Percentiles rank a stretch among this genome's conserved stretches.
Conservation (phyloP, 2,113 vertebrate species). For the Plotosus lineatus region DNA sequence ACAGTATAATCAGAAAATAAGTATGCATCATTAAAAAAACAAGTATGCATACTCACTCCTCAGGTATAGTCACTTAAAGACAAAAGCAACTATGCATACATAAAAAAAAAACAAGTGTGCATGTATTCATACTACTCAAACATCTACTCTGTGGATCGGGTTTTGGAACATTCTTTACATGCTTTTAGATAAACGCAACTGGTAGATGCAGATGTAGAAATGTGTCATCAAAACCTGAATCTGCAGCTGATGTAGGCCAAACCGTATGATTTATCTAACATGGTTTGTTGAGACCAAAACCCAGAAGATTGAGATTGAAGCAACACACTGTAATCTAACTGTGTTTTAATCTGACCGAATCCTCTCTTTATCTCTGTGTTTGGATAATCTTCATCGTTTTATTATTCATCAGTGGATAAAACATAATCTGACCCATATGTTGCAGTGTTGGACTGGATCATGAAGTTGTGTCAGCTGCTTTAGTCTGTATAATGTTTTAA, state of each 20-base stretch:
- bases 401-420: conserved; percentile 57
- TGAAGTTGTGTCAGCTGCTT: conserved; percentile 58
- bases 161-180: neutral
- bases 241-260: neutral
- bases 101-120: no score
- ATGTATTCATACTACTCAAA: neutral
- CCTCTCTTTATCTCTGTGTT: conserved; percentile 54
- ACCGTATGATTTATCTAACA: neutral
- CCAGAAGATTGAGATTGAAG: neutral
- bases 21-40: no score
- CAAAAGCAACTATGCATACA: no score
- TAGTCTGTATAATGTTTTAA: neutral
- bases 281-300: conserved; percentile 15
- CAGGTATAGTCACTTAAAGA: no score
- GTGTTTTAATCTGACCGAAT: conserved; percentile 60
- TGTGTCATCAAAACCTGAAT: conserved; percentile 6
- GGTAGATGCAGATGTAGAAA: neutral
- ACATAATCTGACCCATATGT: conserved; percentile 78
- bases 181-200: neutral
- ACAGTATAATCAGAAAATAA: no score
- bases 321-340: conserved; percentile 40
- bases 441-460: conserved; percentile 67
- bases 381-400: conserved; percentile 69
- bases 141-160: neutral
- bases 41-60: no score